Percentiles rank a stretch among this genome's conserved stretches.
Evolutionary conservation across 2,113 vertebrate genomes (phyloP).

Genomic region (Pampusana beccarii): DNA sequence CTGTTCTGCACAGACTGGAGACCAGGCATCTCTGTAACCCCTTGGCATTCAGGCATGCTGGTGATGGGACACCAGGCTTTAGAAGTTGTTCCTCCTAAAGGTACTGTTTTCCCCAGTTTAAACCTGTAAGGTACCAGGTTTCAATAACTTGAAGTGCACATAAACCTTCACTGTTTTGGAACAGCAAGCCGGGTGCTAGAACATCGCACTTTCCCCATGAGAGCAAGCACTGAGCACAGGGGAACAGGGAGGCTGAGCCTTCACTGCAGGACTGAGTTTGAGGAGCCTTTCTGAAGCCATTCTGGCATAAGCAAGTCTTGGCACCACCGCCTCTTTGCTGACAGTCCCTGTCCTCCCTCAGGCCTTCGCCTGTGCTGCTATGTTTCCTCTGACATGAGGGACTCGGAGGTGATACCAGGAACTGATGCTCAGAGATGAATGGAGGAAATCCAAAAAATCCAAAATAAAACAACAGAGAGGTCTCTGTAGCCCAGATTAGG

Average conservation of each 20-base stretch:
- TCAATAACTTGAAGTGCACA: rapidly evolving
- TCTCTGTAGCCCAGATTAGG: neutral
- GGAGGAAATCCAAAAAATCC: neutral
- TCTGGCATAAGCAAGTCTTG: neutral
- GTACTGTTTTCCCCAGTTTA: neutral
- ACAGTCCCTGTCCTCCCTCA: neutral
- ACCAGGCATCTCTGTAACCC: neutral
- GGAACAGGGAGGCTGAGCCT: rapidly evolving
- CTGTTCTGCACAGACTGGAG: neutral
- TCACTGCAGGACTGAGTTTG: neutral
- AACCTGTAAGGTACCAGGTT: neutral
- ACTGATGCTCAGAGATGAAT: neutral
- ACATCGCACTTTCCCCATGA: neutral
- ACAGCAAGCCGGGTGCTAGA: rapidly evolving
- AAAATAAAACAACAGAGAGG: neutral
- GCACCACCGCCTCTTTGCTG: neutral
- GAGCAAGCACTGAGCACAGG: rapidly evolving
- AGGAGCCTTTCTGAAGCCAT: neutral
- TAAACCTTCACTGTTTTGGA: neutral
- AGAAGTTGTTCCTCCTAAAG: neutral
- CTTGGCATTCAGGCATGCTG: rapidly evolving
- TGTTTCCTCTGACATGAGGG: rapidly evolving
- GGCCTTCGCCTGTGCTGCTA: neutral
- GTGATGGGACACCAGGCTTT: neutral
- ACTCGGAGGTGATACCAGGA: neutral